These are phyloP conservation scores for Pachyseris speciosa DNA, from an alignment of 64 coral and sea anemone genomes.

Conservation along the genomic window DNA sequence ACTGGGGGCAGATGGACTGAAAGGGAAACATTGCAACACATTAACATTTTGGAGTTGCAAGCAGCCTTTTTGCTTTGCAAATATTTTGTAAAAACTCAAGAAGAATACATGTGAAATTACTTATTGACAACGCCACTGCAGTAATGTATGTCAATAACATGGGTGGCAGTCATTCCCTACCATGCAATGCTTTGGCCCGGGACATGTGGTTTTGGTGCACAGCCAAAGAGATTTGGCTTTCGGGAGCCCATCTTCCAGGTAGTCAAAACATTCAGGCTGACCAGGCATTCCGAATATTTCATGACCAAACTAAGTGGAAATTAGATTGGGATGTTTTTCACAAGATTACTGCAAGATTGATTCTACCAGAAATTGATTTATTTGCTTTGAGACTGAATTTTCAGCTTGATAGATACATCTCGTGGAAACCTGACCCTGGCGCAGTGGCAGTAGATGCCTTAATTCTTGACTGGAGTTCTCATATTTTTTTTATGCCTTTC, in stretches of 20 bases:
- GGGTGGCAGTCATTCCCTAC: slow-evolving; percentile 56
- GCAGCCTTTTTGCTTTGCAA: slow-evolving; percentile 67
- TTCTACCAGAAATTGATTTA: not conserved
- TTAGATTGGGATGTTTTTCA: not conserved
- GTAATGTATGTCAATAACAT: slow-evolving; percentile 61
- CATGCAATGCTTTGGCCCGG: slow-evolving; percentile 42
- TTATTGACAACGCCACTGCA: slow-evolving; percentile 42
- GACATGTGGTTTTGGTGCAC: slow-evolving; percentile 69
- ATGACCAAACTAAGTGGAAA: slow-evolving; percentile 19
- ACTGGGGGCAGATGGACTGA: slow-evolving; percentile 49
- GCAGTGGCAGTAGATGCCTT: slow-evolving; percentile 1
- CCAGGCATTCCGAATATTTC: slow-evolving; percentile 2
- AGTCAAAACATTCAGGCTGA: slow-evolving; percentile 56
- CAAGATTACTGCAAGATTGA: not conserved
- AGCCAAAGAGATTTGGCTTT: slow-evolving; percentile 51
- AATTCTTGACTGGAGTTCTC: not conserved
- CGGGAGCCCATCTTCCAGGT: slow-evolving; percentile 72
- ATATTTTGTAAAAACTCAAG: slow-evolving; percentile 35
- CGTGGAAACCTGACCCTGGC: not conserved
- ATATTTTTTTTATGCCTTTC: not conserved
- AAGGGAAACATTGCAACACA: slow-evolving; percentile 39
- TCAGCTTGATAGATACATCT: not conserved
- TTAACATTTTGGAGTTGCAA: slow-evolving; percentile 50
- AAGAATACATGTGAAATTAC: not conserved
- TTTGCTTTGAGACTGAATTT: slow-evolving; percentile 1